phyloP scores from a whole-genome alignment of 2,797 vertebrate species.

The Amniataba percoides region DNA sequence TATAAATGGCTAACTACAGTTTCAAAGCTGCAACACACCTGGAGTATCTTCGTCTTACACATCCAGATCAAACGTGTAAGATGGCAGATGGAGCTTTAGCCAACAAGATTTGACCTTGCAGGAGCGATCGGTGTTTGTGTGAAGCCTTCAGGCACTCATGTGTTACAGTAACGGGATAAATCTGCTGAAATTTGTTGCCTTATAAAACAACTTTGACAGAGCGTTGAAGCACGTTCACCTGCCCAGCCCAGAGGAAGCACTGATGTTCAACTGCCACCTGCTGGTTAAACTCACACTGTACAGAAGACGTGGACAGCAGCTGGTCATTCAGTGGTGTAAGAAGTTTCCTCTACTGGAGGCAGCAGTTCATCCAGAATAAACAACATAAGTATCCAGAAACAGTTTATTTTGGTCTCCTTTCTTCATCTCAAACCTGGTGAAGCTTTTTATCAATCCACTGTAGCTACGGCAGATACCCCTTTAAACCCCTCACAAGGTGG shows the following conservation, averaged over 20 bases:
- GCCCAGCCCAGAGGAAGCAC: neutral
- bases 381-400: neutral
- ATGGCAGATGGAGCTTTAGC: neutral
- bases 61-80: neutral
- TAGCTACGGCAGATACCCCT: neutral
- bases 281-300: constrained; percentile 22
- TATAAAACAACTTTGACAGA: constrained; percentile 1
- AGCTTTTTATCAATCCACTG: neutral
- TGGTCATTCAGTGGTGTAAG: neutral
- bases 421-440: neutral
- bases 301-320: neutral
- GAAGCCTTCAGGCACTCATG: neutral
- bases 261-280: constrained; percentile 64
- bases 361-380: neutral
- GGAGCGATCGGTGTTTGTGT: neutral
- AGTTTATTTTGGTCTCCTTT: neutral
- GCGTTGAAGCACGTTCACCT: neutral
- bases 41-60: neutral
- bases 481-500: too few species aligned
- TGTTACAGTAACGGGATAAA: constrained; percentile 14
- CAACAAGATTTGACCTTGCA: neutral
- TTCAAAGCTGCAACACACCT: neutral
- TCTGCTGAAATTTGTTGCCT: neutral
- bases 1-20: too few species aligned
- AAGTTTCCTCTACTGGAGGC: neutral